phyloP scores from a whole-genome alignment of 1,140 invertebrate genomes.

The Augochlora pura region DNA sequence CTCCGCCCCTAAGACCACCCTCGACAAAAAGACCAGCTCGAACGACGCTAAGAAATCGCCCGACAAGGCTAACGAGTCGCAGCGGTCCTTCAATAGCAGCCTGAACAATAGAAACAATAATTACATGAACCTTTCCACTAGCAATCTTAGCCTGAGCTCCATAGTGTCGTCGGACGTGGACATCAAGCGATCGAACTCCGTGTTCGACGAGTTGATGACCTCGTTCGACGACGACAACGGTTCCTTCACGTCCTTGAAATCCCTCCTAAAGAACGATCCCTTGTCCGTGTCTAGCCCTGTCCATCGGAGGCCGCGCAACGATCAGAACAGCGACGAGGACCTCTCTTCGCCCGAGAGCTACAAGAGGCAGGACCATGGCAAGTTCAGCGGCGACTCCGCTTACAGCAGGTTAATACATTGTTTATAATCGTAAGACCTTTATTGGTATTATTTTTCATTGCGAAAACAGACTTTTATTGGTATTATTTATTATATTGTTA shows the following conservation, averaged over 20 bases:
- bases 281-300: conserved; percentile 65
- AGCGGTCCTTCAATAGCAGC: conserved; percentile 28
- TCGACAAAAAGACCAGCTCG: conserved; percentile 53
- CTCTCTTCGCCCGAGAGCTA: conserved; percentile 74
- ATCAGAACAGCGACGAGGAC: conserved; percentile 72
- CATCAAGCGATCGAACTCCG: conserved; percentile 72
- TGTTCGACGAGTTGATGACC: conserved; percentile 80
- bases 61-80: conserved; percentile 6
- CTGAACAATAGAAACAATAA: conserved; percentile 59
- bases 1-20: conserved; percentile 62
- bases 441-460: no score
- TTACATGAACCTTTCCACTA: conserved; percentile 69
- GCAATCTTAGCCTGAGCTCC: conserved; percentile 78
- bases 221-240: conserved; percentile 79
- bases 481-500: no score
- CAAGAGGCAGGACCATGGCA: conserved; percentile 68
- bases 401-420: conserved; percentile 83
- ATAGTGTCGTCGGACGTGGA: conserved; percentile 72
- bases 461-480: no score
- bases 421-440: neutral
- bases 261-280: conserved; percentile 69
- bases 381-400: conserved; percentile 83
- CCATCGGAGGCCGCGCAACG: conserved; percentile 53
- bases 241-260: conserved; percentile 66
- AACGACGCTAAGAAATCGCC: conserved; percentile 21